These are phyloP conservation scores for Leptinotarsa texana DNA, from an alignment of 1,140 invertebrate genomes.

Conservation along the genomic window DNA sequence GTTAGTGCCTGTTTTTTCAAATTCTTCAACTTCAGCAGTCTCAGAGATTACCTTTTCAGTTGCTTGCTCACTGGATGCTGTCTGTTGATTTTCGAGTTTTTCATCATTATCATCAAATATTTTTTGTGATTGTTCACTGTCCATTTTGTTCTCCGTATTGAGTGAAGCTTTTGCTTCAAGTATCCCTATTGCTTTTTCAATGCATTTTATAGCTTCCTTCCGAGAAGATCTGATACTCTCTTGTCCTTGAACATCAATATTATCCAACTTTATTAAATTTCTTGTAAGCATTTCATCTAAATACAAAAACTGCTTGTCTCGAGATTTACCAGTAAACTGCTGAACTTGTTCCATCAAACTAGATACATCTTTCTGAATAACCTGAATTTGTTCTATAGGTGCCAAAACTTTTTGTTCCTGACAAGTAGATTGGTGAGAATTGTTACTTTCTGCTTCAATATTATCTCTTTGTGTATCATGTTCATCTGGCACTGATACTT, in stretches of 20 bases:
- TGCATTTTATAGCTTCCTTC: conserved; percentile 84
- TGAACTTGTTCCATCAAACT: conserved; percentile 78
- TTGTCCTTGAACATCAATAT: conserved; percentile 66
- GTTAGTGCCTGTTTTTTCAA: conserved; percentile 16
- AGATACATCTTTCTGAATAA: conserved; percentile 79
- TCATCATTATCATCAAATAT: conserved; percentile 19
- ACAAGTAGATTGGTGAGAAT: conserved; percentile 47
- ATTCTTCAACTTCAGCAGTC: conserved; percentile 17
- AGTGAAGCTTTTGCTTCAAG: conserved; percentile 72
- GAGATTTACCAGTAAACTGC: conserved; percentile 71
- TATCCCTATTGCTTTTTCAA: conserved; percentile 82
- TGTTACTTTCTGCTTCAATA: conserved; percentile 45
- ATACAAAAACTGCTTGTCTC: conserved; percentile 85
- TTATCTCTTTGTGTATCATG: conserved; percentile 39
- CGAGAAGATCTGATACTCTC: conserved; percentile 84
- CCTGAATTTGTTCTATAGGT: conserved; percentile 77
- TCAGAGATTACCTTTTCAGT: background rate
- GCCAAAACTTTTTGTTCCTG: conserved; percentile 63
- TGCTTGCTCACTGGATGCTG: background rate
- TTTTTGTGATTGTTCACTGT: conserved; percentile 27
- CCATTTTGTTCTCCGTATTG: conserved; percentile 39
- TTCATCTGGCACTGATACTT: conserved; percentile 52
- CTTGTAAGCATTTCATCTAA: conserved; percentile 94
- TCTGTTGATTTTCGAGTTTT: conserved; percentile 30
- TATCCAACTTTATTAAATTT: conserved; percentile 87